phyloP scores from a whole-genome alignment of 1,140 invertebrate species.

The Drosophila aff. region DNA sequence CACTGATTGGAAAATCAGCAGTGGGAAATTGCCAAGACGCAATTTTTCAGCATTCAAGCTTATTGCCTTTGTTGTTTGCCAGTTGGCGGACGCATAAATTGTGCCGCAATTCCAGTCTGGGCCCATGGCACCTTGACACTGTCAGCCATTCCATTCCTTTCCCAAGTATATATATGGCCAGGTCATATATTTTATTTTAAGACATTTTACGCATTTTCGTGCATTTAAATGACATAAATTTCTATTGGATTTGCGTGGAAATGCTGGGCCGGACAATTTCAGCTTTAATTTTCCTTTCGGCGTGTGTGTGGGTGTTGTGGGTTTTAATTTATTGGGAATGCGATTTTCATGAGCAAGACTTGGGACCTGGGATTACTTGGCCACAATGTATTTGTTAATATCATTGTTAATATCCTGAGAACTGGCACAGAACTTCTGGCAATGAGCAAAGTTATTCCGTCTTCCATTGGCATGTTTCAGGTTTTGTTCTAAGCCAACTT shows the following conservation, averaged over 20 bases:
- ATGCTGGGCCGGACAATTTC: constrained; percentile 36
- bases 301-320: no score
- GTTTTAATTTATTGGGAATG: constrained; percentile 4
- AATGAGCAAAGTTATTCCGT: constrained; percentile 44
- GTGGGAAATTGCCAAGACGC: constrained; percentile 73
- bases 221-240: constrained; percentile 81
- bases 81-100: constrained; percentile 79
- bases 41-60: constrained; percentile 71
- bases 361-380: constrained; percentile 37
- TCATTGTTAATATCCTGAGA: constrained; percentile 55
- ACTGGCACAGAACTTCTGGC: constrained; percentile 36
- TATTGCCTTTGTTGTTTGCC: constrained; percentile 64
- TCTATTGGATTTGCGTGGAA: constrained; percentile 68
- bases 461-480: constrained; percentile 38
- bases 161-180: constrained; percentile 50
- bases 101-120: constrained; percentile 60
- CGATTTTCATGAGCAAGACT: constrained; percentile 10
- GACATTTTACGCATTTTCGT: constrained; percentile 74
- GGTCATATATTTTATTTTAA: constrained; percentile 78
- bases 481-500: constrained; percentile 39
- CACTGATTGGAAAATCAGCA: constrained; percentile 83
- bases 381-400: constrained; percentile 59
- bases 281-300: constrained; percentile 45
- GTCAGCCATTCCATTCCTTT: constrained; percentile 11
- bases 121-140: constrained; percentile 68